Evolutionary conservation across 2,797 vertebrate species (phyloP), one percentile per base, ranked within the genome.

Genomic region (Gymnocypris eckloni): DNA sequence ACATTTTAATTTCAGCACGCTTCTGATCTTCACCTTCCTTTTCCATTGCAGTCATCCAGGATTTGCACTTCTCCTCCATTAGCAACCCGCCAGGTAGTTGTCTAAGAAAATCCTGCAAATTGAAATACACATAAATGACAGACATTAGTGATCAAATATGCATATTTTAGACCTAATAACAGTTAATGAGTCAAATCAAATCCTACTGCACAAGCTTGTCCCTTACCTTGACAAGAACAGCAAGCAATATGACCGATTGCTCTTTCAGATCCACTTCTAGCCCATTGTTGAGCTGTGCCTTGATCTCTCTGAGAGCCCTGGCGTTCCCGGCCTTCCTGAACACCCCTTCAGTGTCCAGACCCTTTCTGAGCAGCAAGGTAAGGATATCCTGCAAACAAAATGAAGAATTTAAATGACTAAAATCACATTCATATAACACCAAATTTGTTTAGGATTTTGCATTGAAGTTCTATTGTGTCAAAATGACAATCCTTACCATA

Each of bases 271-370:
- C 92, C 79, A 97, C 91, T 0, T 87, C 18, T 20, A n/a, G 41
- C 45, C 96, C 93, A 4, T 91, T 89, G 81, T 95, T 96, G 43
- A 97, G 93, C 10, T 95, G 94, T 6, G 95, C 95, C 88, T 95
- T 97, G 88, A 96, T 89, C 82, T 97, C 96, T 64, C 94, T 97
- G 10, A 95, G 93, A 85, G 92, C 92, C 79, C 94, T 96, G 81
- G 96, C 96, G 1, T 94, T 97, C 79, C 96, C 95, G 52, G 95
- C 93, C 90, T 94, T 97, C 90, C 96, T 93, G 90, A 97, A 97
- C 90, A 97, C 93, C 28, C 96, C 95, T 90, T 96, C 95, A 0
- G 95, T 95, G 16, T 90, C 86, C 50, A 94, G 94, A 78, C 96
- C 96, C 87, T 95, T 94, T 20, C 89, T 88, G 84, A 92, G 93